A percentile compares a stretch with the other conserved stretches of the same genome.
Evolutionary conservation across 2,888 invertebrate genomes (phyloP).

Genomic region (Helleia helle): DNA sequence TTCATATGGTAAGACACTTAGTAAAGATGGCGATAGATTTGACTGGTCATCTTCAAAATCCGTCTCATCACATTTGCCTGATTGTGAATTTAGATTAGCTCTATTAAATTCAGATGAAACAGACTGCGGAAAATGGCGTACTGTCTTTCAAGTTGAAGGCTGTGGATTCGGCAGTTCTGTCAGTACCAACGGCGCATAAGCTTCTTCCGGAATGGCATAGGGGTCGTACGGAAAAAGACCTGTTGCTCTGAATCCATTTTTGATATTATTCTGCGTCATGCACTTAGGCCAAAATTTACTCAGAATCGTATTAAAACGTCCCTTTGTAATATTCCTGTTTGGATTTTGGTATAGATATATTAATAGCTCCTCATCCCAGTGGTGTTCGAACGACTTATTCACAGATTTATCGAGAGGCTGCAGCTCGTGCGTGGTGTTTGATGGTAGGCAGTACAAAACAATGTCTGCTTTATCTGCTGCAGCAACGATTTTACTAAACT

Average conservation of each 20-base stretch:
- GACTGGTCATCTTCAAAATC: no score
- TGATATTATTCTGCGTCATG: slow-evolving; percentile 20
- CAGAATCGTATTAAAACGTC: slow-evolving; percentile 19
- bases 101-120: no score
- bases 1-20: no score
- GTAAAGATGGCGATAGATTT: no score
- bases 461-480: slow-evolving; percentile 17
- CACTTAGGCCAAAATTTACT: slow-evolving; percentile 19
- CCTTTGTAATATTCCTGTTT: slow-evolving; percentile 18
- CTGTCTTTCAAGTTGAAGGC: no score
- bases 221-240: slow-evolving; percentile 2
- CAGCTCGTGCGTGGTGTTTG: no score
- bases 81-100: no score
- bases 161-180: slow-evolving; percentile 3
- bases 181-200: slow-evolving; percentile 1
- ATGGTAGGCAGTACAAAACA: slow-evolving; percentile 18
- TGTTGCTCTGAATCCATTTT: slow-evolving; percentile 16
- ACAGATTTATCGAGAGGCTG: slow-evolving; percentile 21
- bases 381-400: slow-evolving; percentile 12
- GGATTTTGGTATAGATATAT: slow-evolving; percentile 4
- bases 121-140: no score
- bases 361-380: slow-evolving; percentile 15
- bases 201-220: slow-evolving; percentile 1
- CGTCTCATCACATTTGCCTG: no score
- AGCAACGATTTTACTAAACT: slow-evolving; percentile 18